Evolutionary conservation across 2,797 vertebrate species (phyloP), one percentile per base, ranked within the genome.

Genomic region (Lithobates pipiens): DNA sequence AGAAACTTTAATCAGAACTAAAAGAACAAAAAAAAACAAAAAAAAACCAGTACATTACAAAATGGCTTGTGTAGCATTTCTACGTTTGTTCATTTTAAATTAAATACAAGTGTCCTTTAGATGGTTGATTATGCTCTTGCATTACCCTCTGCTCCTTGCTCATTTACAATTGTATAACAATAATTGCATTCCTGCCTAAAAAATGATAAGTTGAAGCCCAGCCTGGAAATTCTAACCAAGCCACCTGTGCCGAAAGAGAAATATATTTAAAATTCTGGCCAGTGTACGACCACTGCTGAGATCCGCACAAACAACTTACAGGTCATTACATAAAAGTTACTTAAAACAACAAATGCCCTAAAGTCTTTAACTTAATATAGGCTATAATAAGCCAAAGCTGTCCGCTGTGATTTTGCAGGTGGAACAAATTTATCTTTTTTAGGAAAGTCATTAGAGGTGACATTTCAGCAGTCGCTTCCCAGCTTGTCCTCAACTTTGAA

Each of bases 391-490:
- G 65, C 54, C 71, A 63, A 67, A 50, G 4, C 42, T 68, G 39
- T 77, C 70, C 69, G 10, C 54, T 73, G 78, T 71, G 80, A 82
- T 63, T 73, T 85, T 65, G 34, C 75, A 76, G 23, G 10, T 87
- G 0, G 0, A 80, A 87, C 86, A 89, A 73, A 91, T 80, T 80
- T 34, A 81, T 81, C 67, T 70, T 39, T 69, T 70, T 71, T 57
- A 71, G 50, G 46, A 71, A 57, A 80, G 78, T 32, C 78, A 80
- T 80, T 80, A 57, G 6, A 80, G 78, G 78, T 80, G 78, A 80
- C 78, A 36, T 54, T 91, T 86, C 44, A 57, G 44, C 46, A 57
- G 46, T 36, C 27, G 88, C 88, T 88, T 73, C 84, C 83, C 23
- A 77, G 44, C 15, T 13, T 32, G 61, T 85, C 46, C 81, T 80